These are phyloP conservation scores for Ceyx margarethae DNA, from an alignment of 2,113 vertebrate genomes.

Conservation along the genomic window DNA sequence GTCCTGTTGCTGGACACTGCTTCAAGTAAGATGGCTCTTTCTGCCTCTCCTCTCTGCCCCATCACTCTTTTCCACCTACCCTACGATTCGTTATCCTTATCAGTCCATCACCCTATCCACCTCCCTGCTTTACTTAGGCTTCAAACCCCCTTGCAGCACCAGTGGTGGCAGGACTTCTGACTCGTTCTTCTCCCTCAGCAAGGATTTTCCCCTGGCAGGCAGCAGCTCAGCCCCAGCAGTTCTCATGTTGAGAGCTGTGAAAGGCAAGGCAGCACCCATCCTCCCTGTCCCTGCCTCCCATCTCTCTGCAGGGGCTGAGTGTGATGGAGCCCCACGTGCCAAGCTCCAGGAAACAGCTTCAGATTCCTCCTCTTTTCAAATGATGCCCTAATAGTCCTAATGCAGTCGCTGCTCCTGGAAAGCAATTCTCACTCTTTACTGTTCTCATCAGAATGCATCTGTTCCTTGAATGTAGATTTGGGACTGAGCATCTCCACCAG, in stretches of 20 bases:
- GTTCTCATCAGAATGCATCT: background rate
- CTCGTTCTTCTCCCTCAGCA: background rate
- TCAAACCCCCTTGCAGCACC: background rate
- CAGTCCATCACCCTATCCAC: background rate
- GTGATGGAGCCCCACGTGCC: background rate
- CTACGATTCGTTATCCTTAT: background rate
- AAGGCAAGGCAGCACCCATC: background rate
- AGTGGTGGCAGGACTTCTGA: background rate
- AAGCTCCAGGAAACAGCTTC: background rate
- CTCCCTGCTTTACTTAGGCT: background rate
- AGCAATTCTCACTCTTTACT: background rate
- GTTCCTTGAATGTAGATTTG: background rate
- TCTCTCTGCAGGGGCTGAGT: background rate
- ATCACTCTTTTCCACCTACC: background rate
- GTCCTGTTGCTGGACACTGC: background rate
- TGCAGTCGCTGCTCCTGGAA: background rate
- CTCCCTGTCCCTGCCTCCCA: background rate
- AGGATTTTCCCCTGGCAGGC: background rate
- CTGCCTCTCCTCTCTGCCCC: background rate
- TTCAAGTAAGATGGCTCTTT: background rate
- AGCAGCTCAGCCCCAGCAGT: background rate
- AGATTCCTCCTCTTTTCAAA: background rate
- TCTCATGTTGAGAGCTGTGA: rapidly evolving
- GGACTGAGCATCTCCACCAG: background rate
- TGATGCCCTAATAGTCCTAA: background rate